Evolutionary conservation across 2,113 vertebrate genomes (phyloP).

Genomic region (Nothobranchius kuhntae): DNA sequence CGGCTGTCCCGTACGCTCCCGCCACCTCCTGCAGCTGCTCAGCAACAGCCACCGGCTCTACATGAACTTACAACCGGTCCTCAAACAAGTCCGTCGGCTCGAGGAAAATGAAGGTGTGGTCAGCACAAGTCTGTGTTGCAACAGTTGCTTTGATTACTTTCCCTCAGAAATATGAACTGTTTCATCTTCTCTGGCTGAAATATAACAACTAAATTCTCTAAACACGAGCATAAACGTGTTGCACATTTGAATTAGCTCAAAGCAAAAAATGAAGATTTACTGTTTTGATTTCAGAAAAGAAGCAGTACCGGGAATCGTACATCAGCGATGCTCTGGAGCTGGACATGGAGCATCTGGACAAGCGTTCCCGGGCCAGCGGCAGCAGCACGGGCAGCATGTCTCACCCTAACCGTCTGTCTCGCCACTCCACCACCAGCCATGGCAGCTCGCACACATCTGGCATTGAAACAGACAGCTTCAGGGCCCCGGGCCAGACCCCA

Average conservation of each 20-base stretch:
- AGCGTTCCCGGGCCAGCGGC: slow-evolving; percentile 91
- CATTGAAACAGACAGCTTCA: slow-evolving; percentile 88
- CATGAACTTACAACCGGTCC: slow-evolving; percentile 96
- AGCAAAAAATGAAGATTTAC: too few species aligned
- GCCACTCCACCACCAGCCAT: slow-evolving; percentile 91
- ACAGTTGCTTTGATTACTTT: too few species aligned
- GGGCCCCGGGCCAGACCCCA: slow-evolving; percentile 69
- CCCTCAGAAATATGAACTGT: too few species aligned
- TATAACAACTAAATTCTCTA: too few species aligned
- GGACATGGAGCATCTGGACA: slow-evolving; percentile 95
- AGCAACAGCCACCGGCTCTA: slow-evolving; percentile 98
- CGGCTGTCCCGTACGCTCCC: slow-evolving; percentile 90
- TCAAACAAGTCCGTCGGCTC: slow-evolving; percentile 91
- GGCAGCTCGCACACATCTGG: slow-evolving; percentile 97
- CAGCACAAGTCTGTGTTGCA: background rate
- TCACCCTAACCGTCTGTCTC: slow-evolving; percentile 89
- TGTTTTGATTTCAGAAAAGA: slow-evolving; percentile 84
- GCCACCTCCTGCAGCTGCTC: slow-evolving; percentile 95
- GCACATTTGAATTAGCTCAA: too few species aligned
- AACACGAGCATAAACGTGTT: too few species aligned
- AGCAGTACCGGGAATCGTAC: slow-evolving; percentile 97
- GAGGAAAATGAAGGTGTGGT: slow-evolving; percentile 96
- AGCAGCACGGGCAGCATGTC: slow-evolving; percentile 90
- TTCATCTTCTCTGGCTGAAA: too few species aligned
- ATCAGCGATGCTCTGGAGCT: slow-evolving; percentile 96